Evolutionary conservation across 2,797 vertebrate species (phyloP).

Genomic region (Macroramphosus scolopax): DNA sequence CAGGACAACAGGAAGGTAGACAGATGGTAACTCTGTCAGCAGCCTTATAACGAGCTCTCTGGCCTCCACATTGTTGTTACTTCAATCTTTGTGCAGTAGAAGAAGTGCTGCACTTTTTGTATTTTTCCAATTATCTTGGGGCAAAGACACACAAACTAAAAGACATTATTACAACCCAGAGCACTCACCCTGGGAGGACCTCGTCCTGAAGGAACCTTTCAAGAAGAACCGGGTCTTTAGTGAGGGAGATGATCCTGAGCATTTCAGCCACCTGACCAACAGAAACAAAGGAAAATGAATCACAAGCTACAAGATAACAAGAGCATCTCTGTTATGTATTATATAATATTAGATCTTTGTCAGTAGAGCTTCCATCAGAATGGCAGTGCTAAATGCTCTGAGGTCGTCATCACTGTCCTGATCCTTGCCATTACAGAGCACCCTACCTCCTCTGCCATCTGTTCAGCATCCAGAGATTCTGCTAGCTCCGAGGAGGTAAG

Average conservation of each 20-base stretch:
- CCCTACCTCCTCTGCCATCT: slow-evolving; percentile 87
- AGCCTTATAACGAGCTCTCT: too few species aligned
- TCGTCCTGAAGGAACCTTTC: slow-evolving; percentile 87
- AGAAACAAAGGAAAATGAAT: background rate
- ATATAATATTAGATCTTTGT: background rate
- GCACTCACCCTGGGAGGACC: slow-evolving; percentile 83
- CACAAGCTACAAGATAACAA: background rate
- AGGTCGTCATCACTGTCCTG: too few species aligned
- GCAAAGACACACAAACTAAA: too few species aligned
- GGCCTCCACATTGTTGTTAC: too few species aligned
- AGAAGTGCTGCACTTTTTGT: too few species aligned
- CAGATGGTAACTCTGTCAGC: too few species aligned
- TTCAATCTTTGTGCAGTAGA: too few species aligned
- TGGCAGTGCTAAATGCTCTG: too few species aligned
- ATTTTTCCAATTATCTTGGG: too few species aligned
- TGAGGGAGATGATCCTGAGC: slow-evolving; percentile 87
- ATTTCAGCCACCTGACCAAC: slow-evolving; percentile 83
- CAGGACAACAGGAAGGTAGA: too few species aligned
- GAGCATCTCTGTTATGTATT: background rate
- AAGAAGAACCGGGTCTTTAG: slow-evolving; percentile 86
- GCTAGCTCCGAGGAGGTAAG: slow-evolving; percentile 69
- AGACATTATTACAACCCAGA: too few species aligned
- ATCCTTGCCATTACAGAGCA: slow-evolving; percentile 1
- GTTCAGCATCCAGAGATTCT: slow-evolving; percentile 73
- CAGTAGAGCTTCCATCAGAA: background rate